phyloP scores from a whole-genome alignment of 2,113 vertebrate genomes.

The Balaeniceps rex region DNA sequence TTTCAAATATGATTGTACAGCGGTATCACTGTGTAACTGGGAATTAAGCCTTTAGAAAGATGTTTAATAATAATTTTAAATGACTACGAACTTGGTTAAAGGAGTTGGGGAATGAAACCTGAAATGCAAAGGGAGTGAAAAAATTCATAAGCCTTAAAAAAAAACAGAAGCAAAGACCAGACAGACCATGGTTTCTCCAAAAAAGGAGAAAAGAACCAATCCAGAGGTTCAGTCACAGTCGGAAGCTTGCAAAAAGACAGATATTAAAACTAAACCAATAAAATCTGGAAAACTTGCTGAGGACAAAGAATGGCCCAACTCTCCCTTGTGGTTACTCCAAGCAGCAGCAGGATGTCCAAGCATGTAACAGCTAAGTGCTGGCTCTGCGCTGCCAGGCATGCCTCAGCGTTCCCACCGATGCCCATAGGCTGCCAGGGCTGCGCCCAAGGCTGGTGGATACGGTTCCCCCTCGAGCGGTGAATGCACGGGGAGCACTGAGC shows the following conservation, averaged over 20 bases:
- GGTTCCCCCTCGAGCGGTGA: neutral
- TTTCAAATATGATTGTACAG: neutral
- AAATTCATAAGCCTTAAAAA: neutral
- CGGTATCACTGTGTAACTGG: neutral
- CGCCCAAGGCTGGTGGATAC: neutral
- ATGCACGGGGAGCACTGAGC: neutral
- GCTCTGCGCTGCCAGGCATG: neutral
- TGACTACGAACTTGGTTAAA: neutral
- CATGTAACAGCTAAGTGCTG: neutral
- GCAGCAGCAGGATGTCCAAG: neutral
- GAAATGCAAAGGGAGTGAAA: neutral
- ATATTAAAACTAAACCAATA: neutral
- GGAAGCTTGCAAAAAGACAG: neutral
- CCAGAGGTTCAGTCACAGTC: neutral
- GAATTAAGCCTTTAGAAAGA: neutral
- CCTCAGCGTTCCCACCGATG: neutral
- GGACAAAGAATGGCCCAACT: neutral
- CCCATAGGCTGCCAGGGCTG: fast-evolving
- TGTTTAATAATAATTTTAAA: neutral
- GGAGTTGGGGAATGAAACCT: neutral
- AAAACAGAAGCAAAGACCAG: neutral
- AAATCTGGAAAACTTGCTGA: neutral
- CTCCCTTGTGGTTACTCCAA: neutral
- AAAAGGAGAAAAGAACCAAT: constrained; percentile 29
- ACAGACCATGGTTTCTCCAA: neutral